Percentiles rank a stretch among this genome's conserved stretches.
phyloP scores from a whole-genome alignment of 1,140 invertebrate species.

The Bombus waltoni region DNA sequence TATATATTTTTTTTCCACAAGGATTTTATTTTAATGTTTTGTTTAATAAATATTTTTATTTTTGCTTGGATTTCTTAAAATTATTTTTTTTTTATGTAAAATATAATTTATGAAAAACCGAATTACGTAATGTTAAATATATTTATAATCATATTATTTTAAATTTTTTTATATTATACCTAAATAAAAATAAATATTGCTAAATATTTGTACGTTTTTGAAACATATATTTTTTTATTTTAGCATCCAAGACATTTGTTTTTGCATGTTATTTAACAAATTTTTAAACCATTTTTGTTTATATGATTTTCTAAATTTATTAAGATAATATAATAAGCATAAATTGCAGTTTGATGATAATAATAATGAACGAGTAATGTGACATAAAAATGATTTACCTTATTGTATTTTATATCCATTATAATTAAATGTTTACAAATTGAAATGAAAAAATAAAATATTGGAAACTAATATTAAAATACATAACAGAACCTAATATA shows the following conservation, averaged over 20 bases:
- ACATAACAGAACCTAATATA: conserved; percentile 6
- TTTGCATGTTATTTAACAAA: not conserved
- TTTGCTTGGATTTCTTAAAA: not conserved
- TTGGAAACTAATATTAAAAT: conserved; percentile 12
- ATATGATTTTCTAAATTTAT: conserved; percentile 1
- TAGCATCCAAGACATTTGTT: not conserved
- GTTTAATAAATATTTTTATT: not conserved
- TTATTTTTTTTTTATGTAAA: not conserved
- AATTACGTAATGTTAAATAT: not conserved
- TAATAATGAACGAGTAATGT: not conserved
- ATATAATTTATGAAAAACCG: not conserved
- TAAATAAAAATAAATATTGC: conserved; percentile 29
- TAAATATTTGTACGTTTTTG: not conserved
- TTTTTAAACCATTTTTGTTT: not conserved
- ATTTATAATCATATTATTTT: not conserved
- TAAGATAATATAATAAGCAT: not conserved
- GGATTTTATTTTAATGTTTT: not conserved
- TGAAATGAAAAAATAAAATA: conserved; percentile 14
- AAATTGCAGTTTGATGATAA: not conserved
- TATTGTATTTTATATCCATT: conserved; percentile 7
- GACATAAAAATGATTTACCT: conserved; percentile 13
- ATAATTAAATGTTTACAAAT: conserved; percentile 26
- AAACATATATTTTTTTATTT: not conserved
- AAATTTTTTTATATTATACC: not conserved
- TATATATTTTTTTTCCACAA: not conserved